Conservation (phyloP, 2,888 invertebrate genomes). For the Ectemnius continuus region DNA sequence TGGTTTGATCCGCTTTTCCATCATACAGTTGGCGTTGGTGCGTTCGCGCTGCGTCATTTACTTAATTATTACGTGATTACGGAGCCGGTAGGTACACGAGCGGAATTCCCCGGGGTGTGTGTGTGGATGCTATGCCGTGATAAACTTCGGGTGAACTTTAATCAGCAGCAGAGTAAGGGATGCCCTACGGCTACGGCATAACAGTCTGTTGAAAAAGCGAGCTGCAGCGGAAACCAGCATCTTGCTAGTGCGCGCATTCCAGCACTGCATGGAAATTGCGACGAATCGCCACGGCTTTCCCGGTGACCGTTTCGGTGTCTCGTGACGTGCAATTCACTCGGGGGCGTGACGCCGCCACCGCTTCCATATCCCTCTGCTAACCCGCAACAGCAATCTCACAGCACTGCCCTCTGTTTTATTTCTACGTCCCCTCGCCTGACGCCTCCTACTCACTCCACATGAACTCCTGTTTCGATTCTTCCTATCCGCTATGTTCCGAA, state of each 20-base stretch:
- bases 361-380: constrained; percentile 32
- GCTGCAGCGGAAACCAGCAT: not conserved
- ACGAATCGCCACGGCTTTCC: constrained; percentile 26
- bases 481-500: too few relatives aligned
- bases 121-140: not conserved
- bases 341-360: constrained; percentile 38
- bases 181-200: not conserved
- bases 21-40: too few relatives aligned
- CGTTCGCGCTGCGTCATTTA: not conserved
- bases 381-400: constrained; percentile 11
- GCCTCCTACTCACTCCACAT: constrained; percentile 14
- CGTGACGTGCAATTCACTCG: constrained; percentile 32
- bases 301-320: constrained; percentile 23
- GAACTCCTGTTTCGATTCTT: constrained; percentile 34
- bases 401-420: too few relatives aligned
- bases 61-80: constrained; percentile 6
- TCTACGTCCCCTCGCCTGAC: not conserved
- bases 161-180: not conserved
- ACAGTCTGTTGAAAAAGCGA: constrained; percentile 4
- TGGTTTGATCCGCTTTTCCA: too few relatives aligned
- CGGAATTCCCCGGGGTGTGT: not conserved
- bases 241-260: not conserved
- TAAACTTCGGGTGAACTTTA: constrained; percentile 2
- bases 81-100: too few relatives aligned
- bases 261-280: not conserved